Evolutionary conservation across 2,797 vertebrate species (phyloP), one percentile per base, ranked within the genome.

Genomic region (Paratrypauchen microcephalus): DNA sequence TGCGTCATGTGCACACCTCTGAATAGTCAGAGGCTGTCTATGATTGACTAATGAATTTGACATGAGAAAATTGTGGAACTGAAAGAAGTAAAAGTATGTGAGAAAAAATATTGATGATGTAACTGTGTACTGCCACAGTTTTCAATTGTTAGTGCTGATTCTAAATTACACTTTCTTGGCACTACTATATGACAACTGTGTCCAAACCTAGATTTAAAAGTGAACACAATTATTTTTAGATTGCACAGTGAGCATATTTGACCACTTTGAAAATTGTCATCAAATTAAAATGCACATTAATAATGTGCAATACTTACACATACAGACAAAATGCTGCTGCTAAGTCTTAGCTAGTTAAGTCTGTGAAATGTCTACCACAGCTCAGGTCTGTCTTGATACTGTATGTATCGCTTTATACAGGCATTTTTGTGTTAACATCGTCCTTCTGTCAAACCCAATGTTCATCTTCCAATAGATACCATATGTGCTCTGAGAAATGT

Each of bases 371-470:
- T 83, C 75, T 6, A 39, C 69, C 66, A 74, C 52, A n/a, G 23
- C 32, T 32, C 32, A 66, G 59, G n/a, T 30, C 82, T 60, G 0
- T 50, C 58, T 78, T 81, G 79, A 84, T 86, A 26, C 24, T 26
- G 24, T 26, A 73, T 75, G 66, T 57, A 83, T 85, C 69, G 68
- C 4, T 78, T 72, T 74, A 70, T 66, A 81, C 71, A 74, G 68
- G 68, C 72, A 69, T 59, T 60, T 82, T 72, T 86, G 68, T 55
- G 77, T 81, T 75, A 86, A 81, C 74, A 78, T 72, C 63, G 70
- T 60, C 74, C 80, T 74, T 71, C 69, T 68, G 78, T 71, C 72
- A 80, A 83, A 83, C 75, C 72, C 82, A 61, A 72, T 26, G 79
- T 77, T 74, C 66, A 69, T 74, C 30, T 76, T 69, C 48, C 65